Conservation (phyloP, 2,888 invertebrate species). For the Harpagoxenus sublaevis region DNA sequence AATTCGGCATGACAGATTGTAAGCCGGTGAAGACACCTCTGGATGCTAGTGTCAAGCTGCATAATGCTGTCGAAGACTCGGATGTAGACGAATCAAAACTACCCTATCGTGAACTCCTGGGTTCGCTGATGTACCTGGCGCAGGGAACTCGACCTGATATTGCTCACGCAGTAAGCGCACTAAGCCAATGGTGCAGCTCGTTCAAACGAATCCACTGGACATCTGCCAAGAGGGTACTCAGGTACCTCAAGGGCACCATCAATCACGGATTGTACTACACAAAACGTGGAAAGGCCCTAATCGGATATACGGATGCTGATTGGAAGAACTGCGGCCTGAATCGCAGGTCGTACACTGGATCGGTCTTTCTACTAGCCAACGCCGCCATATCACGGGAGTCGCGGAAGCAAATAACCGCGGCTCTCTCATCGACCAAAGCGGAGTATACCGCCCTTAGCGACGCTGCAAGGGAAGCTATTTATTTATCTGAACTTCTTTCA, state of each 20-base stretch:
- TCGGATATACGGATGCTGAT: not conserved
- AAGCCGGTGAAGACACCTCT: not conserved
- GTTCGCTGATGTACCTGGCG: slow-evolving; percentile 17
- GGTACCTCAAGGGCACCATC: slow-evolving; percentile 5
- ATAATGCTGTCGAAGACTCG: not conserved
- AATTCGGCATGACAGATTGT: slow-evolving; percentile 6
- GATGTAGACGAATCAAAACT: not conserved
- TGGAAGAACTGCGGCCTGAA: not conserved
- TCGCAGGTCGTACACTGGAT: not conserved
- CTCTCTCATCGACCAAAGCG: not conserved
- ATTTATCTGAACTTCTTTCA: not conserved
- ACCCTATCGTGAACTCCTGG: slow-evolving; percentile 2
- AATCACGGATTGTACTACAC: not conserved
- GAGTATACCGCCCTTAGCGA: slow-evolving; percentile 9
- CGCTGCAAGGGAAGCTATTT: not conserved
- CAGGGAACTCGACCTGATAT: slow-evolving; percentile 20
- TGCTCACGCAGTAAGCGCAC: slow-evolving; percentile 8
- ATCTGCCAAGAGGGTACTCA: not conserved
- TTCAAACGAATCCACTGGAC: not conserved
- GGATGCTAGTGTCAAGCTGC: not conserved
- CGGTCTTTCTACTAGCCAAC: not conserved
- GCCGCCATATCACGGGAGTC: not conserved
- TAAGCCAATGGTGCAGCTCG: not conserved
- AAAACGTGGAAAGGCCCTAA: not conserved
- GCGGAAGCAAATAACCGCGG: not conserved